Percentiles rank a stretch among this genome's conserved stretches.
Conservation (phyloP, 37 sponge, comb jelly and placozoan genomes). For the Sycon ciliatum region DNA sequence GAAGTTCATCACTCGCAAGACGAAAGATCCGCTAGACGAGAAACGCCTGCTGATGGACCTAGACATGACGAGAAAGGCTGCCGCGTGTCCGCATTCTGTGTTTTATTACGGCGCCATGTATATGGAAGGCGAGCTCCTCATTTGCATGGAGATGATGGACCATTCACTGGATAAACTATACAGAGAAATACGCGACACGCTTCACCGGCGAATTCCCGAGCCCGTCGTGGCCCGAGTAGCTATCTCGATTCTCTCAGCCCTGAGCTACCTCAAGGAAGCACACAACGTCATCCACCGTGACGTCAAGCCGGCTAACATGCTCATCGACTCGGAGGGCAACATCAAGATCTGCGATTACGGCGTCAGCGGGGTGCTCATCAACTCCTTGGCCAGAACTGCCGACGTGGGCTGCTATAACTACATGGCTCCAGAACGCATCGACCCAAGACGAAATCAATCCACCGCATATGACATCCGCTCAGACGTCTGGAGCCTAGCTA, state of each 20-base stretch:
- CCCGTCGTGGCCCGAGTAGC: slow-evolving; percentile 61
- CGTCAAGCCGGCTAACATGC: slow-evolving; percentile 83
- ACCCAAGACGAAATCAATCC: too few relatives aligned
- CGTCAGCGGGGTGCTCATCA: slow-evolving; percentile 76
- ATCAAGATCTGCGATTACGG: slow-evolving; percentile 92
- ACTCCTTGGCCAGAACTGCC: slow-evolving; percentile 71
- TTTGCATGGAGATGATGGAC: slow-evolving; percentile 87
- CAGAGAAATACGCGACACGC: slow-evolving; percentile 16
- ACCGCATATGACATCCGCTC: slow-evolving; percentile 75
- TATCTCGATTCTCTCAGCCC: slow-evolving; percentile 72
- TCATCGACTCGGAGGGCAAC: slow-evolving; percentile 54
- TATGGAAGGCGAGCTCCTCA: slow-evolving; percentile 35
- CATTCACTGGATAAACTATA: slow-evolving; percentile 59
- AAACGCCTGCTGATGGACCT: slow-evolving; percentile 82
- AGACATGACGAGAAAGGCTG: slow-evolving; percentile 63
- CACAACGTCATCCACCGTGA: slow-evolving; percentile 87
- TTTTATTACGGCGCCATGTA: slow-evolving; percentile 70
- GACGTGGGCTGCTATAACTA: slow-evolving; percentile 72
- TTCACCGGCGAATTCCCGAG: slow-evolving; percentile 77
- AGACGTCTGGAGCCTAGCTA: slow-evolving; percentile 88
- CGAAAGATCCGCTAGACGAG: slow-evolving; percentile 53
- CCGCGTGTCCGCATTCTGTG: slow-evolving; percentile 68
- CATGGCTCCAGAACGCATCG: slow-evolving; percentile 86
- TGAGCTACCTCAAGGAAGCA: slow-evolving; percentile 67
- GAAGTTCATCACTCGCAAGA: too few relatives aligned